A percentile compares a stretch with the other conserved stretches of the same genome.
phyloP scores from a whole-genome alignment of 2,797 vertebrate species.

The Pangasius djambal region DNA sequence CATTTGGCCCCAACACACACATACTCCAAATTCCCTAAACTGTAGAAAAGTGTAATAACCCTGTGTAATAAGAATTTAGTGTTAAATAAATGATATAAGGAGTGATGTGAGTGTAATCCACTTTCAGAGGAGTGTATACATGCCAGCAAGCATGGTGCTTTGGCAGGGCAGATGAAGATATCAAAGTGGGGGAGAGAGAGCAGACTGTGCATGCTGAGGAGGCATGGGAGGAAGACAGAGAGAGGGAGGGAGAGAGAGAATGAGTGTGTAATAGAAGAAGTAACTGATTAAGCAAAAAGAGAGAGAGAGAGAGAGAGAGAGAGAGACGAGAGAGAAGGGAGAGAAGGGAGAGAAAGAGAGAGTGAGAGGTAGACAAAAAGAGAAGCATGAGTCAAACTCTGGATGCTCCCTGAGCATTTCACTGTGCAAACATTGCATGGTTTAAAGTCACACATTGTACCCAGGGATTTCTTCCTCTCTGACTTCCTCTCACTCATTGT shows the following conservation, averaged over 20 bases:
- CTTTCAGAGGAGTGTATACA: conserved; percentile 48
- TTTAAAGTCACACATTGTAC: conserved; percentile 71
- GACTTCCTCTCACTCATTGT: conserved; percentile 54
- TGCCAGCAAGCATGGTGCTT: conserved; percentile 56
- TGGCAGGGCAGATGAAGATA: conserved; percentile 72
- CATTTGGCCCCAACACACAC: background rate
- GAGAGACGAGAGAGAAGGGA: background rate
- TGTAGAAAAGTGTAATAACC: conserved; percentile 38
- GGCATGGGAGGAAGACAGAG: conserved; percentile 51
- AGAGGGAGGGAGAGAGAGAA: conserved; percentile 13
- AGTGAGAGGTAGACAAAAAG: background rate
- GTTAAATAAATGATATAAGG: conserved; percentile 52
- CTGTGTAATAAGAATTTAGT: conserved; percentile 35
- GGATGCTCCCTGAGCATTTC: conserved; percentile 34
- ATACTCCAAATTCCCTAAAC: conserved; percentile 17
- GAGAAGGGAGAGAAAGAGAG: background rate
- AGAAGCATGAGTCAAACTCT: conserved; percentile 46
- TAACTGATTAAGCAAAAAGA: conserved; percentile 15
- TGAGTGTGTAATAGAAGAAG: conserved; percentile 28
- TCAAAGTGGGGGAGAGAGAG: conserved; percentile 68
- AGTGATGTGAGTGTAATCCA: conserved; percentile 49
- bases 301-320: background rate
- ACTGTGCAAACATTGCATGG: conserved; percentile 55
- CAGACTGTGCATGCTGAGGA: conserved; percentile 66
- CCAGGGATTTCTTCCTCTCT: conserved; percentile 69